Evolutionary conservation across 2,797 vertebrate genomes (phyloP).

Genomic region (Falco naumanni): DNA sequence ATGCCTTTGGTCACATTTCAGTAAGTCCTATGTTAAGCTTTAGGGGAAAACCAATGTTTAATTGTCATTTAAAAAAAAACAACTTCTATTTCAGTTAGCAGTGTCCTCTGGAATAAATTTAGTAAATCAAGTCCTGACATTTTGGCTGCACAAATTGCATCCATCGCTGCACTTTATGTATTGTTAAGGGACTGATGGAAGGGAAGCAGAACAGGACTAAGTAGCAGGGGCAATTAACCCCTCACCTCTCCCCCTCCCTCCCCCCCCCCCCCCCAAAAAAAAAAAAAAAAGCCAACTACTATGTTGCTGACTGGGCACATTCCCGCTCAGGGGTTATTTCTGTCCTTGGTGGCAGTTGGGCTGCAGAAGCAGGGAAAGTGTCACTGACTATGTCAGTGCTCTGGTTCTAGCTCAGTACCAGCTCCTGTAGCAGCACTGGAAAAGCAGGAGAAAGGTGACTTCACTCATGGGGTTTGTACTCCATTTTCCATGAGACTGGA

Average conservation of each 20-base stretch:
- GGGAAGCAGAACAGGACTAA: background rate
- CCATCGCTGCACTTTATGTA: background rate
- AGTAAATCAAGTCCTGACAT: background rate
- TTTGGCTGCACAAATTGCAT: background rate
- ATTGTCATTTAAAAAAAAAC: background rate
- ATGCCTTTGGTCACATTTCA: background rate
- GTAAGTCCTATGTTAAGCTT: background rate
- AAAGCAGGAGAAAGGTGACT: background rate
- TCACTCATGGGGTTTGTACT: background rate
- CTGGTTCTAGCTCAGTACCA: background rate
- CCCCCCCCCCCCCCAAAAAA: background rate
- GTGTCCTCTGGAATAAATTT: background rate
- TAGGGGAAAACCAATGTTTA: background rate
- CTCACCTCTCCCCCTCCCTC: no score
- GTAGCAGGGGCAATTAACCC: background rate
- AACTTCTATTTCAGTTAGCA: background rate
- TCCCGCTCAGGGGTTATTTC: background rate
- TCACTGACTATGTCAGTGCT: rapidly evolving
- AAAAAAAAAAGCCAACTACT: background rate
- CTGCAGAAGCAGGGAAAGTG: rapidly evolving
- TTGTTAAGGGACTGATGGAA: background rate
- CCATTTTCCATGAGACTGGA: background rate
- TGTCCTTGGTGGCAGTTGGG: rapidly evolving
- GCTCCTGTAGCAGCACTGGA: background rate
- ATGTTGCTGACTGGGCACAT: background rate